These are phyloP conservation scores for Clostera curtula DNA, from an alignment of 2,888 invertebrate species.

Conservation along the genomic window DNA sequence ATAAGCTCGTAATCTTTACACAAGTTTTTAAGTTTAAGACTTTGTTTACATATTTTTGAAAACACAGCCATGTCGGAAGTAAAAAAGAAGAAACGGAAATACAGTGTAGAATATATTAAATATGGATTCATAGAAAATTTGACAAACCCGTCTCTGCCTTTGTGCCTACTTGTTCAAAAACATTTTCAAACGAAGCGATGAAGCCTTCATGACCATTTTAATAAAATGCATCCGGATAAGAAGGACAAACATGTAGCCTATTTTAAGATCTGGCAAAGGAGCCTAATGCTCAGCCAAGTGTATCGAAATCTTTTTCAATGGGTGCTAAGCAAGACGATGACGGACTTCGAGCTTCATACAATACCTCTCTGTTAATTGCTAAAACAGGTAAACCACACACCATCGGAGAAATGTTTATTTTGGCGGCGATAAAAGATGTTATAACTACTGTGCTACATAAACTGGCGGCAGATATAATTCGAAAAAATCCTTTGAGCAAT, in stretches of 20 bases:
- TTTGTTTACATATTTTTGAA: slow-evolving; percentile 9
- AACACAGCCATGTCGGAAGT: slow-evolving; percentile 17
- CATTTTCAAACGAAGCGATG: slow-evolving; percentile 20
- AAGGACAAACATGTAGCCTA: slow-evolving; percentile 17
- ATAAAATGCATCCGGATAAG: slow-evolving; percentile 15
- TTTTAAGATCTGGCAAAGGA: slow-evolving; percentile 20
- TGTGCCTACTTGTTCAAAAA: slow-evolving; percentile 20
- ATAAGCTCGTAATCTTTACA: slow-evolving; percentile 13
- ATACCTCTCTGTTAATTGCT: slow-evolving; percentile 15
- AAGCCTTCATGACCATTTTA: slow-evolving; percentile 17
- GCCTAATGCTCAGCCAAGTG: slow-evolving; percentile 16
- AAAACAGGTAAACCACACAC: slow-evolving; percentile 14
- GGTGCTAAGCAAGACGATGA: slow-evolving; percentile 20
- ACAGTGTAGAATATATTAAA: slow-evolving; percentile 12
- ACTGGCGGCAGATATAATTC: slow-evolving; percentile 16
- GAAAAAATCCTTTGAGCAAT: slow-evolving; percentile 20
- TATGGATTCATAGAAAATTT: slow-evolving; percentile 16
- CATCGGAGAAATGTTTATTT: slow-evolving; percentile 16
- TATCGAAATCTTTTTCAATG: slow-evolving; percentile 16
- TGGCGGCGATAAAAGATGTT: slow-evolving; percentile 16
- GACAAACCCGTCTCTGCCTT: slow-evolving; percentile 16
- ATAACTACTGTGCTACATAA: slow-evolving; percentile 20
- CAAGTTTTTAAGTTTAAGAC: slow-evolving; percentile 8
- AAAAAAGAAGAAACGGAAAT: slow-evolving; percentile 19
- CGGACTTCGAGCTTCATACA: slow-evolving; percentile 15